These are phyloP conservation scores for Trypoxylon attenuatum DNA, from an alignment of 2,888 invertebrate species.

Conservation along the genomic window DNA sequence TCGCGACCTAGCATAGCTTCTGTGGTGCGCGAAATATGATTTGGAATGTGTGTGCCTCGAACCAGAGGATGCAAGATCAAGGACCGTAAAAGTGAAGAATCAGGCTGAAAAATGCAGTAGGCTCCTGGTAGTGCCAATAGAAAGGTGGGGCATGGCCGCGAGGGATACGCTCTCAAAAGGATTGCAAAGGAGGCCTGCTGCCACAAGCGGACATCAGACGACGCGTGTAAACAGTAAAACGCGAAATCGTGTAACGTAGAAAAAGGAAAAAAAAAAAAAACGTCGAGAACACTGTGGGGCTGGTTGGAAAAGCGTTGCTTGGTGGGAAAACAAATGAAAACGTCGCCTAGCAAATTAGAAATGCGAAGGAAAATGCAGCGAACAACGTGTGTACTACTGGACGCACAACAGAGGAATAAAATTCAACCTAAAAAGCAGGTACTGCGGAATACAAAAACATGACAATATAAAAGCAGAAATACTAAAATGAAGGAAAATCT, in stretches of 20 bases:
- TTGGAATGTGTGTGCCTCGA: background rate
- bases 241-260: background rate
- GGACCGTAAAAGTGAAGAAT: background rate
- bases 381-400: too few species aligned
- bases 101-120: background rate
- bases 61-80: background rate
- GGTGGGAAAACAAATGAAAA: background rate
- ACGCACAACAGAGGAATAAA: too few species aligned
- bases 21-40: background rate
- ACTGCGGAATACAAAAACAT: too few species aligned
- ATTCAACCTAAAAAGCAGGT: too few species aligned
- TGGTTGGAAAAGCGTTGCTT: background rate
- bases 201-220: background rate
- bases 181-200: background rate
- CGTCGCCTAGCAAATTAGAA: background rate
- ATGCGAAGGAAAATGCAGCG: background rate
- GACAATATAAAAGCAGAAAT: too few species aligned
- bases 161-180: too few species aligned
- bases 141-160: background rate
- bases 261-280: background rate
- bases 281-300: too few species aligned
- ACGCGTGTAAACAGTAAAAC: background rate
- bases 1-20: too few species aligned
- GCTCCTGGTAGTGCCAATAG: background rate
- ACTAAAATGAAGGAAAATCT: too few species aligned